phyloP scores from a whole-genome alignment of 2,888 invertebrate species.

The Ichneumoninae sp. region DNA sequence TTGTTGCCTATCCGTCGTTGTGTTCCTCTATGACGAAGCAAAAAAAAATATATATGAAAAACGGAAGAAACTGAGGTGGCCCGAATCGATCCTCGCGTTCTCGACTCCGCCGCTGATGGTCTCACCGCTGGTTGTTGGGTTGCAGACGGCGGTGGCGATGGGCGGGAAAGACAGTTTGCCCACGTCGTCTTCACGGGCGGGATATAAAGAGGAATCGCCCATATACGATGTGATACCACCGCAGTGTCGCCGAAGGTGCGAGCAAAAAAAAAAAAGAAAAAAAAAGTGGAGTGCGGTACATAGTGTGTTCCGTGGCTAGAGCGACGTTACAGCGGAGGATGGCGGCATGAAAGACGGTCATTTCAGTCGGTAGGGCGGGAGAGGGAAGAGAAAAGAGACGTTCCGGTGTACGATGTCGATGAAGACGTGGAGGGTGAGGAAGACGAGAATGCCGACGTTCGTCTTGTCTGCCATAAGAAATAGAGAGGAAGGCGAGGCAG shows the following conservation, averaged over 20 bases:
- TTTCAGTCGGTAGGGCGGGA: conserved; percentile 44
- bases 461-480: conserved; percentile 24
- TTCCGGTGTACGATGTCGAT: conserved; percentile 49
- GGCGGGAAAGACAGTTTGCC: conserved; percentile 26
- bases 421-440: conserved; percentile 28
- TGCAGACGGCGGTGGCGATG: conserved; percentile 19
- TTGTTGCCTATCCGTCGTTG: too few relatives aligned
- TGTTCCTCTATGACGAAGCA: neutral
- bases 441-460: conserved; percentile 45
- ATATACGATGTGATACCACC: conserved; percentile 49
- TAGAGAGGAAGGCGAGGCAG: conserved; percentile 19
- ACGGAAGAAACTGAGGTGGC: conserved; percentile 21
- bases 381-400: conserved; percentile 43
- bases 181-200: conserved; percentile 44
- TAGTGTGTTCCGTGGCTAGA: conserved; percentile 9
- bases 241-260: conserved; percentile 34
- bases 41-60: neutral
- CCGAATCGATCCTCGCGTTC: conserved; percentile 37
- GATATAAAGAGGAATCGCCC: conserved; percentile 61
- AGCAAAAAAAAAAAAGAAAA: conserved; percentile 29
- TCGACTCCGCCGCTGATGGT: conserved; percentile 17
- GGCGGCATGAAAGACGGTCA: conserved; percentile 60
- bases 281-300: conserved; percentile 19
- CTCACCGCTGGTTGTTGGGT: conserved; percentile 13
- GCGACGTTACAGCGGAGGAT: conserved; percentile 20